phyloP scores from a whole-genome alignment of 2,888 invertebrate species.

The Tenthredo livida region DNA sequence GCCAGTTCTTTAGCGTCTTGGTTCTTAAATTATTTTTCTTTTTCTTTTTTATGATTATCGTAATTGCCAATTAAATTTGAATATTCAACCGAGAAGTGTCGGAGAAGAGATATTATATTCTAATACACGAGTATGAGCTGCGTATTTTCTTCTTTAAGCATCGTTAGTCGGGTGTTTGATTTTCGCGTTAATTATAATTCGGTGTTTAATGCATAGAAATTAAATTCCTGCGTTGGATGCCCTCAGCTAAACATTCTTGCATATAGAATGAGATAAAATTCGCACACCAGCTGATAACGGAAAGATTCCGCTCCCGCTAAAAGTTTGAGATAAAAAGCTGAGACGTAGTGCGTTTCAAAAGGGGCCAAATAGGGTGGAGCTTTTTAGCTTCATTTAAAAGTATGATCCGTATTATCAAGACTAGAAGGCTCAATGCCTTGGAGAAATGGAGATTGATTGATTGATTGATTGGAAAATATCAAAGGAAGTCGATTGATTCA shows the following conservation, averaged over 20 bases:
- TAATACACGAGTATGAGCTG: conserved; percentile 6
- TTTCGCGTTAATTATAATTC: neutral
- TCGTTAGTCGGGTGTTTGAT: conserved; percentile 25
- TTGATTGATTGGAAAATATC: conserved; percentile 13
- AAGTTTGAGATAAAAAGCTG: neutral
- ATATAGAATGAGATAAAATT: neutral
- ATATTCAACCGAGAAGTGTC: conserved; percentile 35
- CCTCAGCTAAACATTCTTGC: neutral
- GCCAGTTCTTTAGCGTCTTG: neutral
- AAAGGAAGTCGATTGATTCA: conserved; percentile 25
- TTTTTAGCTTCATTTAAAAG: neutral
- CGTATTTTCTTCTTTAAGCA: neutral
- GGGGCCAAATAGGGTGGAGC: neutral
- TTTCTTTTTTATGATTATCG: neutral
- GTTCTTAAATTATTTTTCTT: neutral
- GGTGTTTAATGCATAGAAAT: neutral
- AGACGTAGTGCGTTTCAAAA: neutral
- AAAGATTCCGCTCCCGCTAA: neutral
- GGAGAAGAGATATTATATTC: neutral
- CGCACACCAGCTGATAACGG: neutral
- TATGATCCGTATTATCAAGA: neutral
- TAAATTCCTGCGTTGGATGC: neutral
- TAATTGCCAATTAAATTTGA: conserved; percentile 44
- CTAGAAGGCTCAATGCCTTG: neutral
- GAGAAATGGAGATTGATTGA: conserved; percentile 26